Conservation (phyloP, 2,888 invertebrate species). For the Silvanus unidentatus region DNA sequence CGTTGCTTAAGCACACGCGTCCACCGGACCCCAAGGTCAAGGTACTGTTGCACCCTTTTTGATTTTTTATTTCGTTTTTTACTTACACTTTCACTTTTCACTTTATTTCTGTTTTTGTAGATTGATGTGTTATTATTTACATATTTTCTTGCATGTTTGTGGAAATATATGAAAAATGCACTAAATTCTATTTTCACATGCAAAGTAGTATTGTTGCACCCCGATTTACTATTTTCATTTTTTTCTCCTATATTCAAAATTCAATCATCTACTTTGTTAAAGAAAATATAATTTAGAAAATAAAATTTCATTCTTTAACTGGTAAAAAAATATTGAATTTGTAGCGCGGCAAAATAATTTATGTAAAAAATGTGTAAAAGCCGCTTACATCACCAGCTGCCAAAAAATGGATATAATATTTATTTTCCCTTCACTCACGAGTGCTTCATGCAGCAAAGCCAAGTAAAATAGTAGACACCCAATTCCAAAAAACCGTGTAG, state of each 20-base stretch:
- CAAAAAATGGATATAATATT: too few relatives aligned
- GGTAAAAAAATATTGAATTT: not conserved
- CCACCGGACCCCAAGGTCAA: conserved; percentile 50
- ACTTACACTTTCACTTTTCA: conserved; percentile 20
- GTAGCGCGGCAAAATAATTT: not conserved
- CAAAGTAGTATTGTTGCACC: too few relatives aligned
- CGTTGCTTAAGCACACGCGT: conserved; percentile 60
- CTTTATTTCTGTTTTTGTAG: too few relatives aligned
- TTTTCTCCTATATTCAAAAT: too few relatives aligned
- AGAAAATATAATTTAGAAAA: conserved; percentile 1
- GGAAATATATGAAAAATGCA: too few relatives aligned
- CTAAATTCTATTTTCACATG: too few relatives aligned
- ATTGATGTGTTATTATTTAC: not conserved
- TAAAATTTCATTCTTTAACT: too few relatives aligned
- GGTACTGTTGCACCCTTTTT: conserved; percentile 64
- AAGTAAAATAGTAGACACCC: conserved; percentile 34
- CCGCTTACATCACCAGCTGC: conserved; percentile 30
- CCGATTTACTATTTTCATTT: too few relatives aligned
- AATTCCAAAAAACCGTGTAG: conserved; percentile 37
- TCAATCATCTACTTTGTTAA: too few relatives aligned
- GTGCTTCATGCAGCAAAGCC: conserved; percentile 43
- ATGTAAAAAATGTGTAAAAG: conserved; percentile 7
- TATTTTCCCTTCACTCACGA: conserved; percentile 17
- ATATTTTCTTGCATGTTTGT: too few relatives aligned
- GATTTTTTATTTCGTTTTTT: conserved; percentile 27